Evolutionary conservation across 2,113 vertebrate species (phyloP).

Genomic region (Microtus ochrogaster): DNA sequence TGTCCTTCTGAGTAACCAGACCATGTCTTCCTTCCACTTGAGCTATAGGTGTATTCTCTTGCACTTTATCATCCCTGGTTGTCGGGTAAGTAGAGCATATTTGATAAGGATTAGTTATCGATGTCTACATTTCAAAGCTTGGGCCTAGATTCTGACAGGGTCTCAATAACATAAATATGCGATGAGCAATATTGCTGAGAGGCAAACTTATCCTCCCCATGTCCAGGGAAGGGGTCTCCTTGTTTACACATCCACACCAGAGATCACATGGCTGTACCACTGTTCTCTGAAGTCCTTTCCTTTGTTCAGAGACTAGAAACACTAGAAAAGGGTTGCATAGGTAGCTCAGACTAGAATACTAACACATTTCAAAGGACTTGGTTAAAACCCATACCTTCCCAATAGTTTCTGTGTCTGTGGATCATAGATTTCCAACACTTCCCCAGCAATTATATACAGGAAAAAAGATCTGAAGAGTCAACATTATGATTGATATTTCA

Average conservation of each 20-base stretch:
- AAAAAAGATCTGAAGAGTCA: not conserved
- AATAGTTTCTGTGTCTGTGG: not conserved
- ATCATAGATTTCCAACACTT: not conserved
- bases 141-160: not conserved
- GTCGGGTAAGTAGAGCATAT: not conserved
- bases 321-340: not conserved
- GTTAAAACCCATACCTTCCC: constrained; percentile 45
- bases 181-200: not conserved
- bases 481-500: not conserved
- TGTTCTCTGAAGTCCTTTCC: not conserved
- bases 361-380: not conserved
- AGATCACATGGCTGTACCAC: not conserved
- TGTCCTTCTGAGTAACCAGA: not conserved
- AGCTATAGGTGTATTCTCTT: not conserved
- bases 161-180: not conserved
- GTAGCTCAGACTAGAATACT: not conserved
- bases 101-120: not conserved
- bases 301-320: constrained; percentile 15
- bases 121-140: not conserved
- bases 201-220: not conserved
- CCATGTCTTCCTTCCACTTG: not conserved
- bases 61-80: not conserved
- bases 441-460: not conserved
- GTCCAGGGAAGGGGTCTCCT: not conserved
- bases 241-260: not conserved